Base-by-base conservation (phyloP, 2,888 invertebrate genomes). In the Hoplodrina ambigua region DNA sequence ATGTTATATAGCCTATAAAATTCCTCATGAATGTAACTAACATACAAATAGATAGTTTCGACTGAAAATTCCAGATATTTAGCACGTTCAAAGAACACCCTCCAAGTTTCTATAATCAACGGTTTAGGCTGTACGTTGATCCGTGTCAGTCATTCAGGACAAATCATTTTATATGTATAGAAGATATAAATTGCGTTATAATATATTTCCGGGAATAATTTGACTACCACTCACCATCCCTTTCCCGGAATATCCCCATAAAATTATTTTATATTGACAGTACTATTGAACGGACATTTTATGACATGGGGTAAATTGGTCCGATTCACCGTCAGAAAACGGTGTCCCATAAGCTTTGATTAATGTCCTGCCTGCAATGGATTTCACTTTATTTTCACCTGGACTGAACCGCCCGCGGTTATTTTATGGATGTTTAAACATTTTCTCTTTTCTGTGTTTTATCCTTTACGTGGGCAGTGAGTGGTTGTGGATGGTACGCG, bases 321-420 rank as follows among this genome's bases (percentile, higher is more conserved):
- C 46, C 72, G 62, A 73, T 77, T 77, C 71, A 65, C 63, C 65
- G 56, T 44, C 58, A 54, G 59, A 54, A 53, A 57, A 41, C 13
- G 46, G 53, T 49, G n/a, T 61, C 67, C 75, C 77, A 65, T 61
- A 78, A 58, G 80, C 76, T 68, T 78, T 81, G 78, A 82, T 79
- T 72, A 78, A 83, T 83, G 79, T 76, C 54, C 49, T 58, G 55
- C 66, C 56, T 70, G 61, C 59, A 66, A 41, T 20, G 19, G 57
- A 57, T 66, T 80, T 63, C 69, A 66, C 54, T 80, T 78, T 68
- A 73, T 79, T 82, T n/a, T 70, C 54, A 25, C 61, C 69, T 68
- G 52, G 56, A 57, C 25, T 61, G 30, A 61, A 64, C 15, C 52
- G 56, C 46, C 50, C 11, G 50, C 37, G 46, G 63, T 55, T 53